Evolutionary conservation across 2,888 invertebrate species (phyloP).

Genomic region (Gortyna flavago): DNA sequence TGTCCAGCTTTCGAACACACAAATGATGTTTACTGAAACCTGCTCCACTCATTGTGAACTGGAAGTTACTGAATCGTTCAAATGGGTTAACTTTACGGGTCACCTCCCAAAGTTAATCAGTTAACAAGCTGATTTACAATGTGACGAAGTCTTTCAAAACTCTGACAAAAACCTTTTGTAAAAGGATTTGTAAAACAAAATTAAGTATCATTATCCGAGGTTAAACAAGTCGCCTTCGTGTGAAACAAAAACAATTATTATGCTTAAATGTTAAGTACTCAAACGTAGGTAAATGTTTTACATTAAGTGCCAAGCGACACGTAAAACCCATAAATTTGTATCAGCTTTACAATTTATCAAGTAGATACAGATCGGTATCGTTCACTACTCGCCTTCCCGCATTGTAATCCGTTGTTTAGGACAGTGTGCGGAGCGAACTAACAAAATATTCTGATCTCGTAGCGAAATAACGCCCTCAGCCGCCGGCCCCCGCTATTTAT

Average conservation of each 20-base stretch:
- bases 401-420: conserved; percentile 89
- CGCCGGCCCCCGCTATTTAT: conserved; percentile 89
- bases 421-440: conserved; percentile 77
- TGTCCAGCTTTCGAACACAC: conserved; percentile 63
- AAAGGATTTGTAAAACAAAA: conserved; percentile 62
- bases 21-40: conserved; percentile 61
- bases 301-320: conserved; percentile 71
- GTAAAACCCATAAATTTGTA: conserved; percentile 78
- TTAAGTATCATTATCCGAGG: conserved; percentile 58
- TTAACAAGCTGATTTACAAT: conserved; percentile 55
- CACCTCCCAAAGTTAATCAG: conserved; percentile 53
- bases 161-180: conserved; percentile 56
- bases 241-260: conserved; percentile 65
- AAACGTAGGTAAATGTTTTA: conserved; percentile 63
- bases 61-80: conserved; percentile 51
- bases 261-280: conserved; percentile 62
- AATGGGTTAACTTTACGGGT: conserved; percentile 53
- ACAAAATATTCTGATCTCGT: conserved; percentile 90
- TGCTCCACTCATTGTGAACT: conserved; percentile 48
- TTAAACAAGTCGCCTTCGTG: conserved; percentile 55
- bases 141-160: conserved; percentile 55
- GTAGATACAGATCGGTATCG: conserved; percentile 81
- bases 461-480: conserved; percentile 87
- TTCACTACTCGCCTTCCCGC: conserved; percentile 82
- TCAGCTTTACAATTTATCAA: conserved; percentile 84